These are phyloP conservation scores for Telmatochromis sp. DNA, from an alignment of 2,113 vertebrate species.

Conservation along the genomic window DNA sequence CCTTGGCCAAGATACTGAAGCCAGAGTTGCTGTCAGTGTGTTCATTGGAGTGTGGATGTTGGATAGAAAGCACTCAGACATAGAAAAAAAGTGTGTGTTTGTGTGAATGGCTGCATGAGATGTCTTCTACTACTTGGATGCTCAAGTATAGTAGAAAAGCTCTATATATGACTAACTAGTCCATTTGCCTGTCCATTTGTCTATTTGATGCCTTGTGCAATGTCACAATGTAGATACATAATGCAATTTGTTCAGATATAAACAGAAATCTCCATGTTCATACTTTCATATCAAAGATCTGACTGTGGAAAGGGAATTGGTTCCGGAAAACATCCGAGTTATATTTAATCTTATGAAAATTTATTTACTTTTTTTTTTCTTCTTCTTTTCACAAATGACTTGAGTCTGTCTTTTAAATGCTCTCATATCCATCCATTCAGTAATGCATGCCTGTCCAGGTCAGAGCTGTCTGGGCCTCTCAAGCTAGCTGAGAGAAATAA, in stretches of 20 bases:
- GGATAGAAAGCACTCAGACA: neutral
- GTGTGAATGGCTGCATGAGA: neutral
- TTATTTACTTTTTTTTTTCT: neutral
- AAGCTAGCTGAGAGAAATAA: neutral
- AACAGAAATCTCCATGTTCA: neutral
- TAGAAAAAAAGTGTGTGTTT: neutral
- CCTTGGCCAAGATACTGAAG: neutral
- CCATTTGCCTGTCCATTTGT: neutral
- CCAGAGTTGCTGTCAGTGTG: neutral
- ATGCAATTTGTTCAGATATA: neutral
- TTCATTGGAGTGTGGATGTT: neutral
- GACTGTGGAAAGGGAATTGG: neutral
- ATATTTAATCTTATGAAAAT: neutral
- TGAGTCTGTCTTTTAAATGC: neutral
- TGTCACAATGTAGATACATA: neutral
- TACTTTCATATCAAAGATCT: neutral
- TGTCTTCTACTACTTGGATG: neutral
- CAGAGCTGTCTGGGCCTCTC: neutral
- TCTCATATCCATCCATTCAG: neutral
- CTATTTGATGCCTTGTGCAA: neutral
- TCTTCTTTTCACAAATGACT: neutral
- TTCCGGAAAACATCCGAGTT: neutral
- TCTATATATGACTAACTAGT: neutral
- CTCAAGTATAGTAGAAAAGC: neutral
- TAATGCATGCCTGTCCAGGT: neutral